These are phyloP conservation scores for Montipora capitata DNA, from an alignment of 92 coral and sea anemone genomes.

Conservation along the genomic window DNA sequence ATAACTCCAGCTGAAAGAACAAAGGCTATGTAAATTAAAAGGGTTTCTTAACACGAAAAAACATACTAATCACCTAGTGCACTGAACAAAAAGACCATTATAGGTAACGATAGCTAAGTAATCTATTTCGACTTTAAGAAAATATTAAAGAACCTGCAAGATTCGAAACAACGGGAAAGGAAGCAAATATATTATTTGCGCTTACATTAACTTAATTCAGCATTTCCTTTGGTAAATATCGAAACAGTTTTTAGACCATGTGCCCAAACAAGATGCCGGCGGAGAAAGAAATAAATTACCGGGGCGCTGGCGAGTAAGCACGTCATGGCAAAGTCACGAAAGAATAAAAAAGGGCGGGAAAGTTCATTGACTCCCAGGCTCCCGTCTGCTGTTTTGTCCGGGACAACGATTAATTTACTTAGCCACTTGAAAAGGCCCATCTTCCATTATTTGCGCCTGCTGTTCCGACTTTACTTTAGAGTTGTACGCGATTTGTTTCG, in stretches of 20 bases:
- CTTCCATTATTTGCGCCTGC: background rate
- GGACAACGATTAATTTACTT: background rate
- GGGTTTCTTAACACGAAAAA: background rate
- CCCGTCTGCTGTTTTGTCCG: conserved; percentile 3
- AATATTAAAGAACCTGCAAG: background rate
- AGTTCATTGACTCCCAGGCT: background rate
- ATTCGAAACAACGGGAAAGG: background rate
- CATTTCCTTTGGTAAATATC: background rate
- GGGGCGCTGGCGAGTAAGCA: too few species aligned
- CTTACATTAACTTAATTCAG: background rate
- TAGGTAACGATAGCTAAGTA: background rate
- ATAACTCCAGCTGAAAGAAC: background rate
- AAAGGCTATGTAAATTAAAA: background rate
- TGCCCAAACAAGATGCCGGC: background rate
- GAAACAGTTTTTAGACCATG: background rate
- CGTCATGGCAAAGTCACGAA: conserved; percentile 1
- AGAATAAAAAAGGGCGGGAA: background rate
- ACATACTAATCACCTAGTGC: background rate
- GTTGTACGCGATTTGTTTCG: background rate
- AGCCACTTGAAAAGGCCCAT: too few species aligned
- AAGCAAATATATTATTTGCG: background rate
- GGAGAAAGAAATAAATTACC: background rate
- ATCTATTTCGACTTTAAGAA: background rate
- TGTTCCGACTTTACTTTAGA: background rate
- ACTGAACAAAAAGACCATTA: background rate